Conservation (phyloP, 2,888 invertebrate species). For the Biston stratarius region DNA sequence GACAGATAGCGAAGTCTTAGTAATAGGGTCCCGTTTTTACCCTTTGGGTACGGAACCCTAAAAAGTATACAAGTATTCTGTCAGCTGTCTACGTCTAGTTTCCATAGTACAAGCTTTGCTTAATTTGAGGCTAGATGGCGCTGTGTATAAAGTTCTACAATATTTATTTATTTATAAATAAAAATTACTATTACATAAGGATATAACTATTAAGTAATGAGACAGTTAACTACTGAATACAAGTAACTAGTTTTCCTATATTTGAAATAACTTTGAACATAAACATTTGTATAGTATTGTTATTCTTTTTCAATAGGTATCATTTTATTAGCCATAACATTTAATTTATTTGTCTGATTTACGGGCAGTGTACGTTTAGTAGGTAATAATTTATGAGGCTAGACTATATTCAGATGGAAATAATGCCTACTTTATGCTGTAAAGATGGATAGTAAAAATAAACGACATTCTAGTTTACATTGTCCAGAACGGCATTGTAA, state of each 20-base stretch:
- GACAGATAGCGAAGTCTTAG: too few species aligned
- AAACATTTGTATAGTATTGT: constrained; percentile 31
- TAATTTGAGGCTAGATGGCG: too few species aligned
- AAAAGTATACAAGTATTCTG: too few species aligned
- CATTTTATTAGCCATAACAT: constrained; percentile 35
- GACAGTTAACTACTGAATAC: neutral
- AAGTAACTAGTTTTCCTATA: neutral
- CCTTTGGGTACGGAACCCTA: too few species aligned
- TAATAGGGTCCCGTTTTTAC: too few species aligned
- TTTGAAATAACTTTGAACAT: constrained; percentile 1
- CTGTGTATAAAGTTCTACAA: too few species aligned
- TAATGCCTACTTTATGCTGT: constrained; percentile 42
- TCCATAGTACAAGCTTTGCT: too few species aligned
- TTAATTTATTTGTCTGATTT: constrained; percentile 41
- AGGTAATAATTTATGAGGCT: constrained; percentile 43
- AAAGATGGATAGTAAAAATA: constrained; percentile 47
- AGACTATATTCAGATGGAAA: constrained; percentile 43
- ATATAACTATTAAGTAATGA: too few species aligned
- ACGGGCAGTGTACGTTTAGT: constrained; percentile 29
- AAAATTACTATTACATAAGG: too few species aligned
- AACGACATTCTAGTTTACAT: constrained; percentile 48
- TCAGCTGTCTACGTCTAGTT: too few species aligned
- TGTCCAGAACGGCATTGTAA: constrained; percentile 50
- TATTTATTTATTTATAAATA: too few species aligned
- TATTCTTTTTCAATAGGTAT: constrained; percentile 30